Evolutionary conservation across 2,113 vertebrate genomes (phyloP).

Genomic region (Clarias magur): DNA sequence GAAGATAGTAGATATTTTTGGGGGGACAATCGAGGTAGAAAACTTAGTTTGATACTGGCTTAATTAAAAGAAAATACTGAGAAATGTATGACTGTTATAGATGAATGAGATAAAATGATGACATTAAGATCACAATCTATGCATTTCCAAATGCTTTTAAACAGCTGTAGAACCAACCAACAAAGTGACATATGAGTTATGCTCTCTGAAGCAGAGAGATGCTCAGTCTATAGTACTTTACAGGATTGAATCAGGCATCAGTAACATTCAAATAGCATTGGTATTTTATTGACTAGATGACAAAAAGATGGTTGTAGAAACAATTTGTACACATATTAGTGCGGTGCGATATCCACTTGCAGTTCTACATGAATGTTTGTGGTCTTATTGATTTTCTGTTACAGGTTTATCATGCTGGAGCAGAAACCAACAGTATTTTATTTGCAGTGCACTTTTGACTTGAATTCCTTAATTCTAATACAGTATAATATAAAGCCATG

Average conservation of each 20-base stretch:
- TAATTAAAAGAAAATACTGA: neutral
- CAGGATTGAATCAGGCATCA: neutral
- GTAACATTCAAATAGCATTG: neutral
- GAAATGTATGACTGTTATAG: neutral
- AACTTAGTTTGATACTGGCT: neutral
- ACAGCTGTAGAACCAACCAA: no score
- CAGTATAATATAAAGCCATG: neutral
- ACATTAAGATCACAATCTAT: neutral
- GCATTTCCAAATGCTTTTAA: no score
- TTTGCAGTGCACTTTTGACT: constrained; percentile 4
- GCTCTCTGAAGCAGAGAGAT: neutral
- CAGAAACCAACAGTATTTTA: constrained; percentile 17
- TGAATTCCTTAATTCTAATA: neutral
- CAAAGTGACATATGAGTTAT: neutral
- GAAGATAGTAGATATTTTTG: neutral
- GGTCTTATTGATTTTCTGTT: neutral
- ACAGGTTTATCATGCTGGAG: neutral
- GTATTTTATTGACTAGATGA: neutral
- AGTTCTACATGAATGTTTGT: neutral
- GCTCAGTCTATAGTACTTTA: neutral
- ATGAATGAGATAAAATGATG: neutral
- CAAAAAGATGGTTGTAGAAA: neutral
- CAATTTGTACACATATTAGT: neutral
- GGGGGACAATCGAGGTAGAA: neutral
- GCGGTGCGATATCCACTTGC: neutral